Conservation (phyloP, 2,888 invertebrate species). For the Junonia oenone region DNA sequence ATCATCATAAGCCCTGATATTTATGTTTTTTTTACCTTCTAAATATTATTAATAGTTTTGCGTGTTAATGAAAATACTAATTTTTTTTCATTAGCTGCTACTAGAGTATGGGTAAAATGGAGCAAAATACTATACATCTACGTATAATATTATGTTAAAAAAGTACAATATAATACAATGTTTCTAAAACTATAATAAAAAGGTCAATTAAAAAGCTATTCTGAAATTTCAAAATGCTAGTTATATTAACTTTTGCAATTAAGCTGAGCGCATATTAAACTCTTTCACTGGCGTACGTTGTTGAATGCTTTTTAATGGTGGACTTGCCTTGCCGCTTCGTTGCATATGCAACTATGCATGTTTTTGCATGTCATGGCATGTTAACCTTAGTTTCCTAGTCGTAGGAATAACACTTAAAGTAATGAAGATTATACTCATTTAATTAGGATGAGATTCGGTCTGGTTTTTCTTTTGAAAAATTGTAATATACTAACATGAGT, state of each 20-base stretch:
- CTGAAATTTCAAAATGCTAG: neutral
- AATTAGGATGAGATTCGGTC: too few relatives aligned
- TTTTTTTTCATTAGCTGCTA: neutral
- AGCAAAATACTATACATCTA: neutral
- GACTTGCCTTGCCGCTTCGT: neutral
- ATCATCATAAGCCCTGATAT: neutral
- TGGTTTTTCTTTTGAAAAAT: too few relatives aligned
- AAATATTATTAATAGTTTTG: too few relatives aligned
- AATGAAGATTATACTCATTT: too few relatives aligned
- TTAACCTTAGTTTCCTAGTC: neutral
- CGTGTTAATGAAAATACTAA: too few relatives aligned
- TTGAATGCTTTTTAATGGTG: neutral
- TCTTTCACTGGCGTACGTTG: neutral
- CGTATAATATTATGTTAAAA: too few relatives aligned
- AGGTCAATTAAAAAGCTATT: neutral
- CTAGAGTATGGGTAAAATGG: too few relatives aligned
- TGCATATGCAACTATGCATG: neutral
- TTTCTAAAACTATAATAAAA: neutral
- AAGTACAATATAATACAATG: neutral
- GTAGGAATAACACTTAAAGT: too few relatives aligned
- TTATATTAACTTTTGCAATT: neutral
- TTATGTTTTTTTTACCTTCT: neutral
- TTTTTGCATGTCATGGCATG: neutral
- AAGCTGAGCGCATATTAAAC: neutral
- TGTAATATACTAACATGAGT: too few relatives aligned